Conservation (phyloP, 2,797 vertebrate genomes). For the Iguana delicatissima region DNA sequence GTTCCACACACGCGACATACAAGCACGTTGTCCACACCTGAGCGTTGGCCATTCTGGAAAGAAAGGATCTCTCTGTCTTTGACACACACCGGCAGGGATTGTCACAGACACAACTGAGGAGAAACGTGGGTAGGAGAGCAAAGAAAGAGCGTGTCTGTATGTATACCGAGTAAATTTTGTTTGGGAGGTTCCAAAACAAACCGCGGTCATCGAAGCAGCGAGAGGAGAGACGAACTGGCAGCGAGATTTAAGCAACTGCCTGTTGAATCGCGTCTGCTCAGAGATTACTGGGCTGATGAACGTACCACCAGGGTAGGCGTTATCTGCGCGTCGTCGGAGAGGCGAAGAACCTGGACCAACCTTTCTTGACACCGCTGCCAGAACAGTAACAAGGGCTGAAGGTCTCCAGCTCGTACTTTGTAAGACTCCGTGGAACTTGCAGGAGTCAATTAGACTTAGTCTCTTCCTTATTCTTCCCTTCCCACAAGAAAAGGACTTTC, state of each 20-base stretch:
- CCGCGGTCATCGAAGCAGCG: background rate
- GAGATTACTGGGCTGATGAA: no score
- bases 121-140: no score
- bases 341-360: background rate
- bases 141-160: no score
- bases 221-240: background rate
- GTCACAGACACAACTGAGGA: no score
- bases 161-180: background rate
- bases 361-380: background rate
- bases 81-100: background rate
- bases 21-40: background rate
- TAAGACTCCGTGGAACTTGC: no score
- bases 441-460: no score
- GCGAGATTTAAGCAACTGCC: background rate
- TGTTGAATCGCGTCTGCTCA: background rate
- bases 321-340: no score
- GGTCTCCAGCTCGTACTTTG: background rate
- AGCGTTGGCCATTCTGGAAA: background rate
- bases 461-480: rapidly evolving
- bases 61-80: background rate
- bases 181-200: background rate
- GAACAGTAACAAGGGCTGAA: background rate
- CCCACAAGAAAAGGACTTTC: background rate
- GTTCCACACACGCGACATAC: no score
- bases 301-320: no score